A percentile compares a stretch with the other conserved stretches of the same genome.
phyloP scores from a whole-genome alignment of 1,140 invertebrate genomes.

The Plectus sambesii region DNA sequence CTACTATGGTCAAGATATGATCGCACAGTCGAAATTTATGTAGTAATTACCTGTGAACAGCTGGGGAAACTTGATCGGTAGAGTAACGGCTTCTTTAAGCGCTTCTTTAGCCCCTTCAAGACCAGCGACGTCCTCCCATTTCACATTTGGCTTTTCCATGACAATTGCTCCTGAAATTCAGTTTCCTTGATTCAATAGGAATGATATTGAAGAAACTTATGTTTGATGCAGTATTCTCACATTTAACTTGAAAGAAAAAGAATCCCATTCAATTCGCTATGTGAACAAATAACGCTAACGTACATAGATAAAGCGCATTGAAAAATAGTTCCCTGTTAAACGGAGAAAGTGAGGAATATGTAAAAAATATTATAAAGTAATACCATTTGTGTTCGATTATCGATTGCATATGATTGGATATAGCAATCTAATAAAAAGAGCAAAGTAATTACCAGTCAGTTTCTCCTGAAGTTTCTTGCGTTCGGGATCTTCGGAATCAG shows the following conservation, averaged over 20 bases:
- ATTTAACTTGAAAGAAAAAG: too few relatives aligned
- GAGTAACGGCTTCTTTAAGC: slow-evolving; percentile 96
- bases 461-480: slow-evolving; percentile 56
- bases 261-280: background rate
- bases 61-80: slow-evolving; percentile 97
- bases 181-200: slow-evolving; percentile 40
- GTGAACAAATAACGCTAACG: slow-evolving; percentile 1
- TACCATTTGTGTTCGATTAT: too few relatives aligned
- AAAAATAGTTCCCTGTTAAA: too few relatives aligned
- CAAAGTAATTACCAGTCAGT: too few relatives aligned
- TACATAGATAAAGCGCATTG: too few relatives aligned
- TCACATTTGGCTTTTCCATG: slow-evolving; percentile 63
- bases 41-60: slow-evolving; percentile 75
- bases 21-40: too few relatives aligned
- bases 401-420: background rate
- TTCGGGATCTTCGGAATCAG: slow-evolving; percentile 73
- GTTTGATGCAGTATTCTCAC: too few relatives aligned
- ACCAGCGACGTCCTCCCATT: slow-evolving; percentile 97
- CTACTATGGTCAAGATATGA: too few relatives aligned
- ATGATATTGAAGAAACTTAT: slow-evolving; percentile 6
- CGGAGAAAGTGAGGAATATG: too few relatives aligned
- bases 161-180: slow-evolving; percentile 67
- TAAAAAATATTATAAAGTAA: too few relatives aligned
- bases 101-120: slow-evolving; percentile 93
- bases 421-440: slow-evolving; percentile 1